A percentile compares a stretch with the other conserved stretches of the same genome.
Conservation (phyloP, 2,113 vertebrate species). For the Ammodramus savannarum region DNA sequence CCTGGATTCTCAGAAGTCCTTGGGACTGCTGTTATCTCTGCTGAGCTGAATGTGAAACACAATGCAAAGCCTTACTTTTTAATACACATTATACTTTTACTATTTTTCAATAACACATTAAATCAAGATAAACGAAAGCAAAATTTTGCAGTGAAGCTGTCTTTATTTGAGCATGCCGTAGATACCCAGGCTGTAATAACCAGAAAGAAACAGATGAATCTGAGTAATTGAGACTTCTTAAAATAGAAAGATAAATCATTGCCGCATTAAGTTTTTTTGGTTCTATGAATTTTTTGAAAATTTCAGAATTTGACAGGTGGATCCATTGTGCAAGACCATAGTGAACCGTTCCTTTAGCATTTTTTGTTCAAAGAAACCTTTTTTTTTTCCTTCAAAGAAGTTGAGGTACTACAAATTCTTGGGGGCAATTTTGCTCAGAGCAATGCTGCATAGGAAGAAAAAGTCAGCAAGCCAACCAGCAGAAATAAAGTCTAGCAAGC, state of each 20-base stretch:
- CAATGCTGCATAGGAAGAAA: background rate
- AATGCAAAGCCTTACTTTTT: background rate
- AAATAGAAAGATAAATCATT: background rate
- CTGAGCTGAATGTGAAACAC: background rate
- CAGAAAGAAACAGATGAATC: background rate
- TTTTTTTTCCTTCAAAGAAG: background rate
- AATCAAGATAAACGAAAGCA: background rate
- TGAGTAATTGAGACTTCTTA: background rate
- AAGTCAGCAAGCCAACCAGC: background rate
- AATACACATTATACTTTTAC: background rate
- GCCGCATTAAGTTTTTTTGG: background rate
- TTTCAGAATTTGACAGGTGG: background rate
- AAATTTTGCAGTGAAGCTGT: background rate
- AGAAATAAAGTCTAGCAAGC: background rate
- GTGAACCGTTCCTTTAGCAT: background rate
- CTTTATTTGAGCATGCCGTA: background rate
- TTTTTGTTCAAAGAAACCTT: fast-evolving
- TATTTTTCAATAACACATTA: background rate
- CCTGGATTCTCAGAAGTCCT: background rate
- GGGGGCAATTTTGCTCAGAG: background rate
- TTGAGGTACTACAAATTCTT: background rate
- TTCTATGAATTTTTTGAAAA: background rate
- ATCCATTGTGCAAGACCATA: background rate
- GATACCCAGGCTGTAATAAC: background rate
- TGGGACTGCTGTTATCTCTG: background rate